Evolutionary conservation across 2,888 invertebrate genomes (phyloP).

Genomic region (Serrognathus titanus): DNA sequence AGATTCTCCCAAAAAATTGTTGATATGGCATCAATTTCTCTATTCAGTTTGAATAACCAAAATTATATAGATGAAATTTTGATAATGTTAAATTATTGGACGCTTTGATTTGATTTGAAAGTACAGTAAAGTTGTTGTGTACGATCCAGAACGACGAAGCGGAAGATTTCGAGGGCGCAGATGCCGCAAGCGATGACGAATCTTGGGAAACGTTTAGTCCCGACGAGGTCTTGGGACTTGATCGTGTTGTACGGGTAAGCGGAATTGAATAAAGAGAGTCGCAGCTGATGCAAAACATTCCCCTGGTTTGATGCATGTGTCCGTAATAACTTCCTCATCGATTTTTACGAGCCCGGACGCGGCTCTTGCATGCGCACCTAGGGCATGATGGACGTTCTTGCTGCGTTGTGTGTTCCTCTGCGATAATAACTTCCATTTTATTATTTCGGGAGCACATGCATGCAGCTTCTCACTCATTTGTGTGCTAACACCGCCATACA

Average conservation of each 20-base stretch:
- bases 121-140: conserved; percentile 8
- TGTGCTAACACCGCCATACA: conserved; percentile 4
- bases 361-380: neutral
- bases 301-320: neutral
- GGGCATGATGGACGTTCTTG: neutral
- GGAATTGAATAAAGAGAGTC: conserved; percentile 5
- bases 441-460: neutral
- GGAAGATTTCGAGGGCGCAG: conserved; percentile 56
- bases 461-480: conserved; percentile 4
- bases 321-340: conserved; percentile 1
- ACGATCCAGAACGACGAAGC: conserved; percentile 72
- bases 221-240: conserved; percentile 54
- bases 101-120: neutral
- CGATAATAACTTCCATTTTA: conserved; percentile 1
- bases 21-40: too few relatives aligned
- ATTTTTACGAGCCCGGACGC: neutral
- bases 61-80: too few relatives aligned
- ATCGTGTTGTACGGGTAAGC: conserved; percentile 60
- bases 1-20: too few relatives aligned
- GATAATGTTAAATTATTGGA: too few relatives aligned
- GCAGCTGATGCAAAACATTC: neutral
- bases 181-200: conserved; percentile 56
- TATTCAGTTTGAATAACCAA: too few relatives aligned
- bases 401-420: neutral
- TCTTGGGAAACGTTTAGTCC: conserved; percentile 60